Evolutionary conservation across 2,113 vertebrate genomes (phyloP), one percentile per base, ranked within the genome.

Genomic region (Theristicus caerulescens): DNA sequence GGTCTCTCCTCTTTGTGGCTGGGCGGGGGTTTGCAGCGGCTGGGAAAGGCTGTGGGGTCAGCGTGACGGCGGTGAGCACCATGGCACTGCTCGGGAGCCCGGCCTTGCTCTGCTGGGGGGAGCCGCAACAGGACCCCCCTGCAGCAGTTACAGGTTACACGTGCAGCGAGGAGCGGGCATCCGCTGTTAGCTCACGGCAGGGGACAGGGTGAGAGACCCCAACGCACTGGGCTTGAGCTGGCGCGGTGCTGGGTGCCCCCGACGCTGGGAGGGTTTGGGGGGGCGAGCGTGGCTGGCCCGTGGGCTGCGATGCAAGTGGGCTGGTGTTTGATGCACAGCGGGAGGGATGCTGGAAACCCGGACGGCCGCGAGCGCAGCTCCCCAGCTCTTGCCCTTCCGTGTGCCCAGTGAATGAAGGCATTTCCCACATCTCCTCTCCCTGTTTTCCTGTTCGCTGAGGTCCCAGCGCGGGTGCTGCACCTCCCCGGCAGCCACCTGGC

Each of bases 361-460:
- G 12, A 46, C 0, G 9, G 58, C 17, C 9, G 2, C 4, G 7
- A 47, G 54, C 0, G 1, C 27, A 0, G 16, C 80, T 3, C 64
- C 52, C 49, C 26, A 32, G 36, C n/a, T 82, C 40, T 69, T 1
- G 7, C 52, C 31, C 49, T 72, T 57, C 81, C 29, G 15, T 17
- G 26, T 81, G 64, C 54, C 49, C 2, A 1, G 31, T 0, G 42
- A 70, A 77, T 7, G 19, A 55, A 82, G 58, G 24, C 8, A 3
- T 55, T 62, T 83, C 71, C 55, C 73, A 80, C 42, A 8, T 51
- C 59, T 90, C 40, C 64, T 82, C 42, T 82, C 65, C 61, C 16
- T 81, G 17, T 29, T 72, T 90, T 49, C 44, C 78, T 95, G 44
- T 89, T 93, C 89, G 40, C 54, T 65, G 88, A 73, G 16, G 55